These are phyloP conservation scores for Patiria miniata DNA, from an alignment of 35 echinoderm and acorn worm species.

Conservation along the genomic window DNA sequence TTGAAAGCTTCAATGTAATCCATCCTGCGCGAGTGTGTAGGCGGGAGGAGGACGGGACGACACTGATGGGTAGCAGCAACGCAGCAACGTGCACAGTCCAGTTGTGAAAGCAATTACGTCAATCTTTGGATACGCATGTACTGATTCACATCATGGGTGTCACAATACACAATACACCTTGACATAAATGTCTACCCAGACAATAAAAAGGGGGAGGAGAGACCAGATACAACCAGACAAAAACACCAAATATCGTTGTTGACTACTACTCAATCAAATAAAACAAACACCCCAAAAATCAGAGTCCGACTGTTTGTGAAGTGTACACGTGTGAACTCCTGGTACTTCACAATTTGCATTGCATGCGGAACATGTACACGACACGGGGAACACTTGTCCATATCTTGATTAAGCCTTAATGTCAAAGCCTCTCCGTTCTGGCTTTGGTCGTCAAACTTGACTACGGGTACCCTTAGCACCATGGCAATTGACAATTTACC, in stretches of 20 bases:
- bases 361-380: neutral
- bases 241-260: too few relatives aligned
- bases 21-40: neutral
- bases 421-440: neutral
- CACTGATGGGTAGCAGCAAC: neutral
- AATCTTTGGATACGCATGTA: neutral
- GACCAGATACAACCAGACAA: too few relatives aligned
- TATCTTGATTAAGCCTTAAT: neutral
- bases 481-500: neutral
- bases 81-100: neutral
- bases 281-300: too few relatives aligned
- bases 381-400: neutral
- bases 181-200: too few relatives aligned
- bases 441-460: neutral
- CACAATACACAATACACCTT: neutral
- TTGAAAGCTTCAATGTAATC: conserved; percentile 21
- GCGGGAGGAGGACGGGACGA: too few relatives aligned
- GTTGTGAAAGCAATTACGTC: conserved; percentile 14
- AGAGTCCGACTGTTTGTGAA: too few relatives aligned
- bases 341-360: neutral
- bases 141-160: neutral
- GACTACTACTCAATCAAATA: too few relatives aligned
- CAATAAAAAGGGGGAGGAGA: too few relatives aligned
- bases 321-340: neutral
- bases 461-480: neutral